These are phyloP conservation scores for Silvanus unidentatus DNA, from an alignment of 2,888 invertebrate genomes.

Conservation along the genomic window DNA sequence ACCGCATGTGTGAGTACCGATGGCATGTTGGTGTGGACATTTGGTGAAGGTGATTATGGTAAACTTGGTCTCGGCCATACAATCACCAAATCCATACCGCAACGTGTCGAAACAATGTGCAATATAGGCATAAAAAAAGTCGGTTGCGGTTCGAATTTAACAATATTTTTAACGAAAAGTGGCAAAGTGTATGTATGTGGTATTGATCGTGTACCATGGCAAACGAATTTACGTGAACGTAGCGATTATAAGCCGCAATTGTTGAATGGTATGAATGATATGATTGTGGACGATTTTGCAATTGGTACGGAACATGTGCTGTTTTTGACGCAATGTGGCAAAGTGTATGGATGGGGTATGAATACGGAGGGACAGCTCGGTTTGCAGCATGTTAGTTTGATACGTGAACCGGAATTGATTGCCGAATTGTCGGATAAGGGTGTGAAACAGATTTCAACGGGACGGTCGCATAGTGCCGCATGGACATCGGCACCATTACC, in stretches of 20 bases:
- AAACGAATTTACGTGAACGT: slow-evolving; percentile 48
- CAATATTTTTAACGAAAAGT: slow-evolving; percentile 55
- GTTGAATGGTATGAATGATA: slow-evolving; percentile 47
- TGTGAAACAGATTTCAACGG: slow-evolving; percentile 57
- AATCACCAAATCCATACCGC: slow-evolving; percentile 47
- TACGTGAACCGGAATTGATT: slow-evolving; percentile 53
- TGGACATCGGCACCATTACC: slow-evolving; percentile 56
- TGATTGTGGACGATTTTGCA: slow-evolving; percentile 53
- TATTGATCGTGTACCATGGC: slow-evolving; percentile 54
- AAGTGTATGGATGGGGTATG: slow-evolving; percentile 59
- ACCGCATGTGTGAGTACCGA: slow-evolving; percentile 56
- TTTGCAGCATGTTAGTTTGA: slow-evolving; percentile 51
- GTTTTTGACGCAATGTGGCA: slow-evolving; percentile 51
- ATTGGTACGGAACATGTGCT: slow-evolving; percentile 58
- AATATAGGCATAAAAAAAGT: slow-evolving; percentile 54
- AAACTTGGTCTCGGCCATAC: slow-evolving; percentile 51
- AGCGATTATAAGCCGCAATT: slow-evolving; percentile 51
- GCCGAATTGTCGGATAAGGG: slow-evolving; percentile 49
- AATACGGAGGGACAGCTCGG: slow-evolving; percentile 60
- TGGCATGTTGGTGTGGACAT: slow-evolving; percentile 56
- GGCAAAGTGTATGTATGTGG: slow-evolving; percentile 59
- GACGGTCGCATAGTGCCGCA: slow-evolving; percentile 57
- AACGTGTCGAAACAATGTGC: slow-evolving; percentile 51
- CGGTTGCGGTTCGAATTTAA: slow-evolving; percentile 59
- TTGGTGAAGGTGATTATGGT: slow-evolving; percentile 62